These are phyloP conservation scores for Arrhopalites spinosus DNA, from an alignment of 2,888 invertebrate species.

Conservation along the genomic window DNA sequence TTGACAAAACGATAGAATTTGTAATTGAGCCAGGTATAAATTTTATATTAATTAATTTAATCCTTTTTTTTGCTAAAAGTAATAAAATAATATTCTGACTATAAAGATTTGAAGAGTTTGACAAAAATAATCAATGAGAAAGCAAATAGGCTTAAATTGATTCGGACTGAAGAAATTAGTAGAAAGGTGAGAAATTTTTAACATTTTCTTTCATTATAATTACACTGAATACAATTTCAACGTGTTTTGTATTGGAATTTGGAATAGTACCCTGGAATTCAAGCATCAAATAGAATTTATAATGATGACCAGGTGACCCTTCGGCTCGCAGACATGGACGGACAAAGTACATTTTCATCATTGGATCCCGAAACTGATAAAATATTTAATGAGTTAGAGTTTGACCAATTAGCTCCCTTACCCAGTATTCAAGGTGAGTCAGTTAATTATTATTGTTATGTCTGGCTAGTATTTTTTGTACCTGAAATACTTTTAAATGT, in stretches of 20 bases:
- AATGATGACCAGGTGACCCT: background rate
- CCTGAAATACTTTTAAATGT: background rate
- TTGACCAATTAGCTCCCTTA: conserved; percentile 49
- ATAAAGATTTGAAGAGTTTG: conserved; percentile 31
- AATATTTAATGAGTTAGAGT: conserved; percentile 45
- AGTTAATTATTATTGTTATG: no score
- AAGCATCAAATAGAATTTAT: background rate
- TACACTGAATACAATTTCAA: background rate
- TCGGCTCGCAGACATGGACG: conserved; percentile 8
- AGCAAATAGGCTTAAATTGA: conserved; percentile 41
- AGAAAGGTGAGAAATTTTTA: conserved; percentile 39
- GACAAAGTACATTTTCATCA: background rate
- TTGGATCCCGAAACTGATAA: conserved; percentile 45
- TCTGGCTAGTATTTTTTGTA: no score
- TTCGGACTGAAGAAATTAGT: conserved; percentile 46
- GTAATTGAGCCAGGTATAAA: conserved; percentile 42
- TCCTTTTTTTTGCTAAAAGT: no score
- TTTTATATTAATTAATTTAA: no score
- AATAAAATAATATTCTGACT: no score
- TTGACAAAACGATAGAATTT: conserved; percentile 52
- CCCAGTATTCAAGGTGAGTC: no score
- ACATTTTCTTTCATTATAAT: background rate
- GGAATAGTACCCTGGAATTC: conserved; percentile 15
- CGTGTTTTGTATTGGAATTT: background rate
- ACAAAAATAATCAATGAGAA: conserved; percentile 44